Base-by-base conservation (phyloP, 2,888 invertebrate species). In the Campoplex nolae region DNA sequence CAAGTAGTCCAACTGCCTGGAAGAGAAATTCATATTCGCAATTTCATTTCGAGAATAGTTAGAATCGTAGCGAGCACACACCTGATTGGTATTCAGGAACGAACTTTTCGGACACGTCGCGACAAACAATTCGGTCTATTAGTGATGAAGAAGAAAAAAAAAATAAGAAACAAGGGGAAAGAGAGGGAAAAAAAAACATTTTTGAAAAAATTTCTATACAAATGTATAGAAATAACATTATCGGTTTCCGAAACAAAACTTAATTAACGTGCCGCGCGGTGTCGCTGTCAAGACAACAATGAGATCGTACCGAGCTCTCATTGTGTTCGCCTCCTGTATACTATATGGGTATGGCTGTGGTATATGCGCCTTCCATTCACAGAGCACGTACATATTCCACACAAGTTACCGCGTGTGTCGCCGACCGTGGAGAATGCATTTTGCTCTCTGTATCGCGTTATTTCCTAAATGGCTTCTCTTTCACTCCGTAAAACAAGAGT, bases 231-330 rank as follows among this genome's bases (percentile, higher is more conserved):
- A 86, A 71, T 87, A 88, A 87, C 88, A 87, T 88, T 82, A 88
- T 89, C 84, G 89, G 86, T 88, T 88, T 88, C 76, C 85, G 87
- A 88, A 88, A 90, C 90, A 90, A 89, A 91, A 91, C 90, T 92
- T 92, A 91, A 92, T 92, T 92, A 92, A 91, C 90, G 88, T 83
- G 86, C 88, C 84, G 83, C 89, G 88, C 88, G 88, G 88, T 89
- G 90, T 89, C 87, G 88, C 88, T 88, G 89, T 89, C 88, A 86
- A 88, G 81, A 42, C 86, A 48, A 92, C 91, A 90, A 89, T 90
- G 88, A 88, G 85, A 88, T 85, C 89, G 80, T 89, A 82, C 87
- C 88, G 87, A 51, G 88, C 86, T 82, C 86, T 77, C 76, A 78
- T 84, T 84, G 79, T 87, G 87, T 87, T 11, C 54, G 51, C 28